Percentiles rank a stretch among this genome's conserved stretches.
Conservation (phyloP, 2,888 invertebrate genomes). For the Maniola hyperantus region DNA sequence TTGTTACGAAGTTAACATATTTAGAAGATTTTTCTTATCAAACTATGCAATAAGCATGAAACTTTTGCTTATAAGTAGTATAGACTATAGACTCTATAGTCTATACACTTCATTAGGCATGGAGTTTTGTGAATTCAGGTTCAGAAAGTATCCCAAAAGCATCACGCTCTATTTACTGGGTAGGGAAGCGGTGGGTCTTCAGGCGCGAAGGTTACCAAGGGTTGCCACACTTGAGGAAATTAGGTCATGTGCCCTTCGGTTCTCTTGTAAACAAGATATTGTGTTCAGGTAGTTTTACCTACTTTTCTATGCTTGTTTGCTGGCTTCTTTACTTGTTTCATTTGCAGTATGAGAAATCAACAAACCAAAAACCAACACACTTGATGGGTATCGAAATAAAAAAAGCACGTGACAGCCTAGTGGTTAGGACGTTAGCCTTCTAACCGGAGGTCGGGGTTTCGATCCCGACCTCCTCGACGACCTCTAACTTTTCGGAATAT, state of each 20-base stretch:
- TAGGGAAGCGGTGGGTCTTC: slow-evolving; percentile 48
- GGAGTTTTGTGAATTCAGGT: slow-evolving; percentile 1
- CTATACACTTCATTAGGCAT: slow-evolving; percentile 2
- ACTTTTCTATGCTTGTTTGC: slow-evolving; percentile 32
- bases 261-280: slow-evolving; percentile 46
- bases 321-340: slow-evolving; percentile 27
- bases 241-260: slow-evolving; percentile 77
- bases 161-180: slow-evolving; percentile 40
- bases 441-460: no score
- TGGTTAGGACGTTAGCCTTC: no score
- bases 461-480: no score
- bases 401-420: no score
- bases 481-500: no score
- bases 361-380: no score
- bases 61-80: no score
- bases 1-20: neutral
- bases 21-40: neutral
- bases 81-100: slow-evolving; percentile 35
- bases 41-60: no score
- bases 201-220: slow-evolving; percentile 68
- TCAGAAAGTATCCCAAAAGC: slow-evolving; percentile 41
- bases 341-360: neutral
- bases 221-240: slow-evolving; percentile 68
- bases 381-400: no score
- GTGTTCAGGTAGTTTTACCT: slow-evolving; percentile 43